Evolutionary conservation across 2,797 vertebrate species (phyloP), one percentile per base, ranked within the genome.

Genomic region (Pachyuromys duprasi): DNA sequence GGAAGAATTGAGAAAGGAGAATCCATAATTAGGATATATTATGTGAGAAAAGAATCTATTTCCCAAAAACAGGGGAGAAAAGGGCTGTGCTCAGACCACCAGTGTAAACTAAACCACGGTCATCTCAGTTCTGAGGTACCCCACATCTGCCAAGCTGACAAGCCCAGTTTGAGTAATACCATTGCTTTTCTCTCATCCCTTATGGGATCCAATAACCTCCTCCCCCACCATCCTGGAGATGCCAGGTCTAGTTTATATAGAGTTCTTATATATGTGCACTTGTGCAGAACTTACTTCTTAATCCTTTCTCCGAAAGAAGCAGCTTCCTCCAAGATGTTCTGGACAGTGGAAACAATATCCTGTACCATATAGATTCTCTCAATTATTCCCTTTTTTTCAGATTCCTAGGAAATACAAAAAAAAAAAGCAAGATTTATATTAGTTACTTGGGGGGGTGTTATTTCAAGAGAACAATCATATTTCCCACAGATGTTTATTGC

Each of bases 311-410:
- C 99, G 72, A 99, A 98, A 8, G 99, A 99, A 78, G 99, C 99
- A 9, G 99, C 96, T 98, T 99, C 99, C 95, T 99, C 99, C 97
- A 99, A 97, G 97, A 99, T 96, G 63, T 98, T 99, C 97, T 99
- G 99, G 97, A 99, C 99, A 3, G 98, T 98, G 97, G 99, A 98
- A 62, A 99, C 99, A 94, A 99, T 99, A 96, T 99, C 99, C 91
- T 99, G 99, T 86, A 99, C 99, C 99, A 99, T 99, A 95, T 99
- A 99, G 98, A 99, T 99, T 98, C 99, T 99, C 80, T 99, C 99
- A 98, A 99, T 99, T 97, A 99, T 97, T 45, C 99, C 99, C 95
- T 99, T 99, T 98, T 99, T 99, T 94, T 99, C 99, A 0, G 98
- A 98, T 97, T 99, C 99, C 99, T 99, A 91, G 88, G 3, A 93